Evolutionary conservation across 2,113 vertebrate species (phyloP).

Genomic region (Eidolon helvum): DNA sequence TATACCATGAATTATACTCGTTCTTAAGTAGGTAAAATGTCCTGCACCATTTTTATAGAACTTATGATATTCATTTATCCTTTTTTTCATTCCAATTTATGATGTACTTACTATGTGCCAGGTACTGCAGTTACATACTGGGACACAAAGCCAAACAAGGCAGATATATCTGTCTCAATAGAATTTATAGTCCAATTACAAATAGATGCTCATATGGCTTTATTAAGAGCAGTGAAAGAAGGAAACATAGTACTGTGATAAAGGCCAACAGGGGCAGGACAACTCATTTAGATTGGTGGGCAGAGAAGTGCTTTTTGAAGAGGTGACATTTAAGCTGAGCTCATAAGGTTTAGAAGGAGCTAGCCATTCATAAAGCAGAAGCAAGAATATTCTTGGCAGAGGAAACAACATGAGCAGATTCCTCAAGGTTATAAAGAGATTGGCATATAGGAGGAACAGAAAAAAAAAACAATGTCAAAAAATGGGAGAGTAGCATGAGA

Average conservation of each 20-base stretch:
- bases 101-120: background rate
- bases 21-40: constrained; percentile 12
- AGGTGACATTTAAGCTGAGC: background rate
- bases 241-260: background rate
- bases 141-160: background rate
- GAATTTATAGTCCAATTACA: background rate
- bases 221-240: background rate
- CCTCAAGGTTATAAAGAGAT: background rate
- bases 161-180: background rate
- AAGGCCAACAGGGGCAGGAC: background rate
- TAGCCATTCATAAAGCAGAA: background rate
- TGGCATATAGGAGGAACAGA: background rate
- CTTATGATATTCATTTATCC: background rate
- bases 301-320: background rate
- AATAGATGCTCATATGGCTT: background rate
- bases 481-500: background rate
- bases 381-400: background rate
- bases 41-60: background rate
- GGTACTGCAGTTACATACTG: background rate
- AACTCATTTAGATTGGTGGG: background rate
- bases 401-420: background rate
- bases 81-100: background rate
- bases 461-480: background rate
- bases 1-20: background rate
- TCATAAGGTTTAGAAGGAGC: background rate